phyloP scores from a whole-genome alignment of 1,140 invertebrate genomes.

The Argopecten irradians region DNA sequence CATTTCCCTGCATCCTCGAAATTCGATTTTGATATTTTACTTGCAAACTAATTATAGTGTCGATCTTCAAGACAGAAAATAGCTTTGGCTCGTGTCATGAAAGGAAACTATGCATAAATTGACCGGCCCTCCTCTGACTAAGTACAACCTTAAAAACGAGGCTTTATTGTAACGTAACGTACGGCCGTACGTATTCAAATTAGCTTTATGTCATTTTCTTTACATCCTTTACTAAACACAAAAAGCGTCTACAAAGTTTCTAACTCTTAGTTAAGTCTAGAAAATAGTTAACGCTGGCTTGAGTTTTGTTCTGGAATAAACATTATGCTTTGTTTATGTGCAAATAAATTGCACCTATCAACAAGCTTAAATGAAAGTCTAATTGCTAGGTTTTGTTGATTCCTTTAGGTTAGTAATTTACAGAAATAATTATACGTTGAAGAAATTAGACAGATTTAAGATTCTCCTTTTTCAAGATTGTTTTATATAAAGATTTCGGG shows the following conservation, averaged over 20 bases:
- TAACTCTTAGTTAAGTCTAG: constrained; percentile 17
- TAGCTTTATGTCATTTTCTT: constrained; percentile 1
- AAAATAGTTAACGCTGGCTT: not conserved
- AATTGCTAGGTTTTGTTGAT: not conserved
- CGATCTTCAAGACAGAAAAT: not conserved
- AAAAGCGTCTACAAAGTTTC: not conserved
- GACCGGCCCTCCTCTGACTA: not conserved
- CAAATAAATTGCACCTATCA: constrained; percentile 22
- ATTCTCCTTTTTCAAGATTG: not conserved
- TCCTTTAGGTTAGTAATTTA: not conserved
- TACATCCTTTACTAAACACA: not conserved
- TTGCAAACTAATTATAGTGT: constrained; percentile 23
- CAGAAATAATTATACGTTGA: not conserved
- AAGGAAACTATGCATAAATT: constrained; percentile 3
- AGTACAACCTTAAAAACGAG: not conserved
- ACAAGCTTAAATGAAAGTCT: not conserved
- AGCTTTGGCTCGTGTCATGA: not conserved
- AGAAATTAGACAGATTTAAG: not conserved
- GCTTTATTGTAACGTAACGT: not conserved
- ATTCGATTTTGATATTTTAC: constrained; percentile 12
- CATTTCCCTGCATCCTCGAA: not conserved
- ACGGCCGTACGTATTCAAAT: constrained; percentile 15
- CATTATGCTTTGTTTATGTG: constrained; percentile 22
- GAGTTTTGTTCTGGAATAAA: not conserved
- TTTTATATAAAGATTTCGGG: not conserved